Evolutionary conservation across 1,140 invertebrate genomes (phyloP).

Genomic region (Papilio machaon): DNA sequence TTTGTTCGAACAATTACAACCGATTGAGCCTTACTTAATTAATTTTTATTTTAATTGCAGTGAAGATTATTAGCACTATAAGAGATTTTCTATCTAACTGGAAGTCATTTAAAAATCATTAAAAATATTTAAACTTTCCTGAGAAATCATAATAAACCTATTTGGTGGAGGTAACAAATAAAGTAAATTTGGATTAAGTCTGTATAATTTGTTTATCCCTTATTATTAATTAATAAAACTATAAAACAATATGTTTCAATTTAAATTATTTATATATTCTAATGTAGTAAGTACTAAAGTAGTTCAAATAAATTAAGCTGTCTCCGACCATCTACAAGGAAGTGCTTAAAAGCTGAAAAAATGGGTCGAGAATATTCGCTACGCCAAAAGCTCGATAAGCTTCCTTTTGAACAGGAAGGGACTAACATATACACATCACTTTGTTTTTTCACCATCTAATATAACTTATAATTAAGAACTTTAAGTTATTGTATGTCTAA

Average conservation of each 20-base stretch:
- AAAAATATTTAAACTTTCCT: not conserved
- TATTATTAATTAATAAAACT: no score
- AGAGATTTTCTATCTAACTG: not conserved
- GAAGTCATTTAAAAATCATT: not conserved
- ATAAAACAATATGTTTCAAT: no score
- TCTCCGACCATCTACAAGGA: not conserved
- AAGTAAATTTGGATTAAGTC: no score
- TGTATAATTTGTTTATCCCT: no score
- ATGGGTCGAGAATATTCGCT: not conserved
- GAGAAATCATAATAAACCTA: no score
- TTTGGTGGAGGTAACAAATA: no score
- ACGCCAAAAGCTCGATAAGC: constrained; percentile 15
- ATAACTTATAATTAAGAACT: not conserved
- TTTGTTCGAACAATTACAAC: not conserved
- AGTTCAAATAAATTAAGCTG: not conserved
- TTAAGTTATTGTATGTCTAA: not conserved
- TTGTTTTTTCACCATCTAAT: constrained; percentile 7
- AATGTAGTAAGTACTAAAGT: not conserved
- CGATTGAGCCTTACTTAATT: not conserved
- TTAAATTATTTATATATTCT: not conserved
- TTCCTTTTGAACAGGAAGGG: not conserved
- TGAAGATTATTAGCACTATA: not conserved
- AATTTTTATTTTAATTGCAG: not conserved
- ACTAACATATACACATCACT: not conserved
- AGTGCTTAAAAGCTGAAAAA: constrained; percentile 20